Percentiles rank a stretch among this genome's conserved stretches.
These are phyloP conservation scores for Hemicrepidius hirtus DNA, from an alignment of 2,888 invertebrate species.

Conservation along the genomic window DNA sequence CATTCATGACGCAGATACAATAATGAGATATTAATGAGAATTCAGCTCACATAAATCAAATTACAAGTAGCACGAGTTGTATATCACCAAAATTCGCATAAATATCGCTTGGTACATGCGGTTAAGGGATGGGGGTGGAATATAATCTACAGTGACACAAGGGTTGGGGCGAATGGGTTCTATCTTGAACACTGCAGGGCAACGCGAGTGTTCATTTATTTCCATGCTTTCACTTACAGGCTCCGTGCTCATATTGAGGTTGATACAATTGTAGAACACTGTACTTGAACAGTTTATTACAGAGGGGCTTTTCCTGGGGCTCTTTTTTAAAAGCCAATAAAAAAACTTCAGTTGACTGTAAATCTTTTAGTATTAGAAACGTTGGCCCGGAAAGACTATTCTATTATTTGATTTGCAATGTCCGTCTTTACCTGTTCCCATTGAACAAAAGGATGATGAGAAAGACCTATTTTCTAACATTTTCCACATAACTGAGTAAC, in stretches of 20 bases:
- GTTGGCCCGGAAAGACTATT: slow-evolving; percentile 30
- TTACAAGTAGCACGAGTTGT: slow-evolving; percentile 62
- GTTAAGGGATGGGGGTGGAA: slow-evolving; percentile 47
- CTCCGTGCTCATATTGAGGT: slow-evolving; percentile 61
- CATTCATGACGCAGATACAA: slow-evolving; percentile 50
- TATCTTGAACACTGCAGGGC: slow-evolving; percentile 58
- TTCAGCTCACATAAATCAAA: slow-evolving; percentile 65
- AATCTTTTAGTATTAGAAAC: slow-evolving; percentile 37
- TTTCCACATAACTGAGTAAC: too few relatives aligned
- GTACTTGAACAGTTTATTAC: slow-evolving; percentile 50
- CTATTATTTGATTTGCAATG: slow-evolving; percentile 20
- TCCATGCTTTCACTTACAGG: slow-evolving; percentile 63
- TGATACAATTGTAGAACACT: slow-evolving; percentile 63
- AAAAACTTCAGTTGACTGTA: slow-evolving; percentile 39
- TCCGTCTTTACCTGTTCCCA: slow-evolving; percentile 17
- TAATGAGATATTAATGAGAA: slow-evolving; percentile 65
- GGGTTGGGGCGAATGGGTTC: slow-evolving; percentile 53
- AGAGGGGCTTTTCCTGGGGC: slow-evolving; percentile 17
- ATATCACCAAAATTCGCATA: slow-evolving; percentile 63
- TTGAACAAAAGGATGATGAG: slow-evolving; percentile 32
- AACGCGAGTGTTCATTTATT: slow-evolving; percentile 61
- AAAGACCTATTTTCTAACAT: background rate
- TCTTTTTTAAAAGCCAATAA: slow-evolving; percentile 36
- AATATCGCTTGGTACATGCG: slow-evolving; percentile 58
- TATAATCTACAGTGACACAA: slow-evolving; percentile 52